A percentile compares a stretch with the other conserved stretches of the same genome.
Conservation (phyloP, 2,113 vertebrate species). For the Cheilinus undulatus region DNA sequence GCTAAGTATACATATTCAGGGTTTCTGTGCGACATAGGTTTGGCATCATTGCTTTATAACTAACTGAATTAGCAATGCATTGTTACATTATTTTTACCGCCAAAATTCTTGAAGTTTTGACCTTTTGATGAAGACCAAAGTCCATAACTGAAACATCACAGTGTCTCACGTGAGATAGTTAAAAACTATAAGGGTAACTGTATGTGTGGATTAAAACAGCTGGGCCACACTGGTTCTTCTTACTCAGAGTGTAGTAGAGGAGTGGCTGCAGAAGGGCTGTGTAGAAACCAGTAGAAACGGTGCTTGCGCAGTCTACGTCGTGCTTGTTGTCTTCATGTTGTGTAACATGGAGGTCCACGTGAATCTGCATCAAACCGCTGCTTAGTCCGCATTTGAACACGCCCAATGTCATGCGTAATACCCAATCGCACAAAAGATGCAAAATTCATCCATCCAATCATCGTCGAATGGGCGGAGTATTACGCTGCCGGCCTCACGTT, state of each 20-base stretch:
- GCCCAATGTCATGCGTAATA: background rate
- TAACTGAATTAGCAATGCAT: too few species aligned
- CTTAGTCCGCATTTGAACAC: background rate
- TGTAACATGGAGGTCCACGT: constrained; percentile 82
- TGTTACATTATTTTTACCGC: too few species aligned
- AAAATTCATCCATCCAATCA: constrained; percentile 49
- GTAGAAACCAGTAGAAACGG: constrained; percentile 2
- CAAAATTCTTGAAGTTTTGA: too few species aligned
- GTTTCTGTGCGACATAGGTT: too few species aligned
- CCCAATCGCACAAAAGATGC: constrained; percentile 45
- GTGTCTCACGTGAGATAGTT: too few species aligned
- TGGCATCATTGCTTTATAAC: too few species aligned
- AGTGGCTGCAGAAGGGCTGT: background rate
- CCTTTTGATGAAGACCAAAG: too few species aligned
- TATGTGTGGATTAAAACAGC: too few species aligned
- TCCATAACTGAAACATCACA: too few species aligned
- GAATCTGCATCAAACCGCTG: constrained; percentile 45
- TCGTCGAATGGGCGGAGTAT: constrained; percentile 48
- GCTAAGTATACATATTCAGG: too few species aligned
- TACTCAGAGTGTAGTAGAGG: constrained; percentile 25
- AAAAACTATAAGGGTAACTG: too few species aligned
- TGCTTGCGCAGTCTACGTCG: background rate
- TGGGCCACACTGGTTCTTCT: too few species aligned
- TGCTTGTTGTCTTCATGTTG: constrained; percentile 63
- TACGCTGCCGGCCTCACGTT: constrained; percentile 76